Percentiles rank a stretch among this genome's conserved stretches.
Conservation (phyloP, 2,888 invertebrate genomes). For the Kuschelorhynchus macadamiae region DNA sequence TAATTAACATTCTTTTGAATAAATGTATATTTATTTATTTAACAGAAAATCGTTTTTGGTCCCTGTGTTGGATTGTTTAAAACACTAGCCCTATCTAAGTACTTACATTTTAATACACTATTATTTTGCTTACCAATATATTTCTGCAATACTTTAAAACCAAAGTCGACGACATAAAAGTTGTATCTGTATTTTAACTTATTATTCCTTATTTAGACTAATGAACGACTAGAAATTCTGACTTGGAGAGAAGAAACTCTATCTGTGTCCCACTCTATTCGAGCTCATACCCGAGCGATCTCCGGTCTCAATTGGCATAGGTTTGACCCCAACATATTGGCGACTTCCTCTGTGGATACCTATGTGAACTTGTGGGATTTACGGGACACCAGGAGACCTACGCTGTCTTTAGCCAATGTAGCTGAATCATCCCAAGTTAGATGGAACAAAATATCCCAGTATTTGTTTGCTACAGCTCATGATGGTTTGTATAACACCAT, state of each 20-base stretch:
- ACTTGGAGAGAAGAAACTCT: conserved; percentile 80
- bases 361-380: conserved; percentile 96
- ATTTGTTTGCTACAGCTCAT: conserved; percentile 93
- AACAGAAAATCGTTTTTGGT: too few relatives aligned
- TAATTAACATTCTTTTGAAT: too few relatives aligned
- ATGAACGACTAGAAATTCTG: conserved; percentile 89
- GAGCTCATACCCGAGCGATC: conserved; percentile 88
- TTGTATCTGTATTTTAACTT: not conserved
- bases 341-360: conserved; percentile 94
- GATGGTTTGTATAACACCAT: conserved; percentile 76
- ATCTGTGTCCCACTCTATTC: conserved; percentile 79
- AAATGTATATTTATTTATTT: too few relatives aligned
- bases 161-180: too few relatives aligned
- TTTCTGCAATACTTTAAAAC: too few relatives aligned
- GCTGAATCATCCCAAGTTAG: conserved; percentile 90
- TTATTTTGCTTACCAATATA: too few relatives aligned
- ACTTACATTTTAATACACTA: too few relatives aligned
- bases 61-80: too few relatives aligned
- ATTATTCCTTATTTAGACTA: conserved; percentile 75
- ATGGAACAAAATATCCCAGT: conserved; percentile 89
- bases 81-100: too few relatives aligned
- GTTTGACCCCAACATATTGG: conserved; percentile 80
- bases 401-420: conserved; percentile 88
- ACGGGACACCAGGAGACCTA: conserved; percentile 86
- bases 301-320: conserved; percentile 95